phyloP scores from a whole-genome alignment of 2,888 invertebrate genomes.

The Acrobasis suavella region DNA sequence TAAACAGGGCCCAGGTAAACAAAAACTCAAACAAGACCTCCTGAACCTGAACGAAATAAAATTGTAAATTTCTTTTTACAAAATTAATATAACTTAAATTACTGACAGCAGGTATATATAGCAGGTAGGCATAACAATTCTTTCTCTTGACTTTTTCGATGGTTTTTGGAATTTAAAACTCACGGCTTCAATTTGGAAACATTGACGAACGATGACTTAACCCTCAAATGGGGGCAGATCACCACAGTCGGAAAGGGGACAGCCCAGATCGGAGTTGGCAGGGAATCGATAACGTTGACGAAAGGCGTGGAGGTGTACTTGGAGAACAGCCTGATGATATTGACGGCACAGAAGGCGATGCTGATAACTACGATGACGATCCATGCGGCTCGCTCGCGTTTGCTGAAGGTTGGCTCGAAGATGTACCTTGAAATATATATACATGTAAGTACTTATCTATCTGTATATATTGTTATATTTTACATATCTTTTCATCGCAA shows the following conservation, averaged over 20 bases:
- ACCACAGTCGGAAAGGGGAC: constrained; percentile 75
- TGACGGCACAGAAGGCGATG: constrained; percentile 62
- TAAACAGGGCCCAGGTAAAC: no score
- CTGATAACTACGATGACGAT: constrained; percentile 65
- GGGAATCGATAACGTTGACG: constrained; percentile 73
- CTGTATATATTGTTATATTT: no score
- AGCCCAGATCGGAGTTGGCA: constrained; percentile 74
- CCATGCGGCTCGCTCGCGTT: constrained; percentile 65
- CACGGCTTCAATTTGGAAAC: constrained; percentile 40
- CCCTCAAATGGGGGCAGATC: constrained; percentile 70
- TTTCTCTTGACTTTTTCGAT: no score
- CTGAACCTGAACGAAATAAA: no score
- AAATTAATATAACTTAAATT: no score
- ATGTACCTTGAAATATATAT: constrained; percentile 60
- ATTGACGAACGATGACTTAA: constrained; percentile 61
- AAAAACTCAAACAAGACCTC: no score
- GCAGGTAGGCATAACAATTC: no score
- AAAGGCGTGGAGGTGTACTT: constrained; percentile 74
- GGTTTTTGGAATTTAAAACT: no score
- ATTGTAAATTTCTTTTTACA: no score
- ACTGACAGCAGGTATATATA: no score
- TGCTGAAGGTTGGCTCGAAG: constrained; percentile 68
- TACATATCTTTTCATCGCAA: no score
- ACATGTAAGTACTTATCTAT: no score
- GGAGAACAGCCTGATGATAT: constrained; percentile 64